These are phyloP conservation scores for Rhinichthys osculus DNA, from an alignment of 2,797 vertebrate genomes.

Conservation along the genomic window DNA sequence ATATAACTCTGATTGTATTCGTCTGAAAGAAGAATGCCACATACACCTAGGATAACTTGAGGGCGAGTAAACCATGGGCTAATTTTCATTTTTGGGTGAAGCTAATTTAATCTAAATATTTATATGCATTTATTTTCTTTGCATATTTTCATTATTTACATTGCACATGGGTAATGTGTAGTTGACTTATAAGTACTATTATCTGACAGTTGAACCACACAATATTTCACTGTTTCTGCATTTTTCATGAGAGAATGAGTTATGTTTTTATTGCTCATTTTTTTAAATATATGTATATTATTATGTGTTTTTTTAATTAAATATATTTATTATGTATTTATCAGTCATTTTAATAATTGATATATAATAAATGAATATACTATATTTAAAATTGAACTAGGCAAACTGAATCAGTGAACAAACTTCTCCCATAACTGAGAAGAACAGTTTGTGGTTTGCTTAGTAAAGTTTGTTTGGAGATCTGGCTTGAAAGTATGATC, in stretches of 20 bases:
- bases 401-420: background rate
- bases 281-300: background rate
- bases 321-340: background rate
- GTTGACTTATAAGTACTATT: too few relatives aligned
- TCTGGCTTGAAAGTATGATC: background rate
- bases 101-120: too few relatives aligned
- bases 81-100: too few relatives aligned
- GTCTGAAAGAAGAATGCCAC: too few relatives aligned
- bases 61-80: too few relatives aligned
- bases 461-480: constrained; percentile 15
- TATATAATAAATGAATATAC: background rate
- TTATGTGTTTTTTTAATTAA: background rate
- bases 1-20: too few relatives aligned
- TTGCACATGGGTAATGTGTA: background rate
- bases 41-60: too few relatives aligned
- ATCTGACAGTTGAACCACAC: background rate
- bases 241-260: background rate
- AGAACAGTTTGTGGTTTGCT: background rate
- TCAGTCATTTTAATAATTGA: background rate
- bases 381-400: background rate
- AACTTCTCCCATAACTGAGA: too few relatives aligned
- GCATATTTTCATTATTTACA: background rate
- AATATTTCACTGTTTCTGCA: background rate
- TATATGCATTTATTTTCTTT: background rate
- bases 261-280: background rate